These are phyloP conservation scores for Agraylea sexmaculata DNA, from an alignment of 1,140 invertebrate species.

Conservation along the genomic window DNA sequence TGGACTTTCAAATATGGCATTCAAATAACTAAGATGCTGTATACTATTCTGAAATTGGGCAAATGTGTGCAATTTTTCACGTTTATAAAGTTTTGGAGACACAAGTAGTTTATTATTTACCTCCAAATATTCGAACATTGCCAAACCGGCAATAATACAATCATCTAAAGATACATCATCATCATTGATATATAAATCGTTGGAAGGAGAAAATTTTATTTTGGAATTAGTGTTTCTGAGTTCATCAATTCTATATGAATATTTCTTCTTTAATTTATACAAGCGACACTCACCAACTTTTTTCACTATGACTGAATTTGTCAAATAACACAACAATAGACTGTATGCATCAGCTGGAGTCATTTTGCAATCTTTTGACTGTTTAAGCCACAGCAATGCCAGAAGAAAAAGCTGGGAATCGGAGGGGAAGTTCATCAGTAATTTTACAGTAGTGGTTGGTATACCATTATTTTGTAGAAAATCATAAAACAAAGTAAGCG, in stretches of 20 bases:
- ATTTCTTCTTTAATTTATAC: conserved; percentile 32
- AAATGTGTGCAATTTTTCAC: conserved; percentile 51
- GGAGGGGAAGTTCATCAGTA: conserved; percentile 40
- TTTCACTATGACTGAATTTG: conserved; percentile 48
- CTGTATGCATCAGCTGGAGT: conserved; percentile 45
- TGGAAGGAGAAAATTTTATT: too few relatives aligned
- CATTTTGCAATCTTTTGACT: conserved; percentile 44
- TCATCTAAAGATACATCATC: conserved; percentile 42
- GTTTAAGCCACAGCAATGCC: conserved; percentile 54
- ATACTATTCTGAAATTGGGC: conserved; percentile 60
- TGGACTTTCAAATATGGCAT: conserved; percentile 47
- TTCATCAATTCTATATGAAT: conserved; percentile 29
- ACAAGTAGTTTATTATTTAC: conserved; percentile 44
- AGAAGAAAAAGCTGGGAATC: conserved; percentile 52
- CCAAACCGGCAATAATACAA: conserved; percentile 45
- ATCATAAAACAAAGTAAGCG: conserved; percentile 30
- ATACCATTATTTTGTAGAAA: conserved; percentile 38
- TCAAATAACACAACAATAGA: conserved; percentile 46
- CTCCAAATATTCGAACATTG: conserved; percentile 51
- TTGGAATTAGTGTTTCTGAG: conserved; percentile 22
- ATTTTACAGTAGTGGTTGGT: conserved; percentile 28
- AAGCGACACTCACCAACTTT: conserved; percentile 43
- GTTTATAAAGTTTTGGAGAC: conserved; percentile 48
- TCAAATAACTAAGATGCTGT: conserved; percentile 48
- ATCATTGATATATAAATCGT: conserved; percentile 26